Evolutionary conservation across 2,888 invertebrate genomes (phyloP).

Genomic region (Lepidochitona cinerea): DNA sequence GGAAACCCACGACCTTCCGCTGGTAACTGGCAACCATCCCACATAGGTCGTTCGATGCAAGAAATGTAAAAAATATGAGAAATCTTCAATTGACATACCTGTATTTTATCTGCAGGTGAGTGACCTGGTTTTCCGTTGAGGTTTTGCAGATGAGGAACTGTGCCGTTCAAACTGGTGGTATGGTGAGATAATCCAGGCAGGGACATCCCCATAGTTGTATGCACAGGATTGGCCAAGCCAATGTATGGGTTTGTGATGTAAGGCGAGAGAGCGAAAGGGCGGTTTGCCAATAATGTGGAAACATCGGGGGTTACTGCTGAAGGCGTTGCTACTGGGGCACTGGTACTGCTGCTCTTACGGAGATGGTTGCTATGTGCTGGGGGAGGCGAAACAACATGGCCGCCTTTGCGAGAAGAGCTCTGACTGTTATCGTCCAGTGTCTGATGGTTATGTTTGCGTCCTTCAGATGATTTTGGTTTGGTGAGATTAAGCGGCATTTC

Average conservation of each 20-base stretch:
- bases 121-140: conserved; percentile 55
- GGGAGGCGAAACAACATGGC: conserved; percentile 48
- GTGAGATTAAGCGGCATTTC: conserved; percentile 91
- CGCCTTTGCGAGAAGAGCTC: conserved; percentile 22
- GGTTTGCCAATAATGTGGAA: conserved; percentile 35
- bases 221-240: conserved; percentile 37
- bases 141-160: conserved; percentile 42
- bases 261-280: conserved; percentile 58
- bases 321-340: neutral
- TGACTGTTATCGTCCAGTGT: conserved; percentile 10
- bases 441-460: conserved; percentile 11
- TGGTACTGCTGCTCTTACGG: conserved; percentile 21
- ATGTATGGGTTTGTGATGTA: conserved; percentile 54
- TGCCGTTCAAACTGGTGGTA: conserved; percentile 38
- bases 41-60: too few relatives aligned
- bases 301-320: conserved; percentile 18
- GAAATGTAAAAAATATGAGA: too few relatives aligned
- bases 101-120: conserved; percentile 54
- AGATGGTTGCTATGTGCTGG: conserved; percentile 59
- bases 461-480: conserved; percentile 79
- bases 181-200: neutral
- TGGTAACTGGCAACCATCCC: too few relatives aligned
- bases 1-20: too few relatives aligned
- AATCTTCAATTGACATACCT: too few relatives aligned
- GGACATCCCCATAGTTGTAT: neutral